A percentile compares a stretch with the other conserved stretches of the same genome.
Conservation (phyloP, 1,140 invertebrate species). For the Tetramorium parvispinum region DNA sequence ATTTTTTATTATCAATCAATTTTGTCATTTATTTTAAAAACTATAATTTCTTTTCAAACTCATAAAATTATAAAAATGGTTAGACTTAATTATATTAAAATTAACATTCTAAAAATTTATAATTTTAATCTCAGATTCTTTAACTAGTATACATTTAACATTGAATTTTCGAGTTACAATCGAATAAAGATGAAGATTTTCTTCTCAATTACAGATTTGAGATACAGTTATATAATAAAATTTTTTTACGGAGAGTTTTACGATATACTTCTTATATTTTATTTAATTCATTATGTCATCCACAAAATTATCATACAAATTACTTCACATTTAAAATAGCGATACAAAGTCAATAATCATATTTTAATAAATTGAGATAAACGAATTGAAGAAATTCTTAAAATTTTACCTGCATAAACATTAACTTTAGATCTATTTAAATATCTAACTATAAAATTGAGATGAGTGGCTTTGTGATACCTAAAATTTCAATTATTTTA, state of each 20-base stretch:
- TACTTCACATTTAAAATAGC: neutral
- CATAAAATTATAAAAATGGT: neutral
- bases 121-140: neutral
- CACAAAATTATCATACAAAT: neutral
- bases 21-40: neutral
- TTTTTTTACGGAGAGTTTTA: neutral
- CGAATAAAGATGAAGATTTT: neutral
- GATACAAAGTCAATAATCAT: slow-evolving; percentile 1
- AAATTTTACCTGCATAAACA: neutral
- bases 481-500: neutral
- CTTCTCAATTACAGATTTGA: neutral
- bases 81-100: neutral
- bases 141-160: neutral
- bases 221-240: slow-evolving; percentile 3
- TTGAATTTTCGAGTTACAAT: neutral
- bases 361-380: neutral
- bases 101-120: neutral
- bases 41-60: neutral
- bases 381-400: neutral
- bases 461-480: neutral
- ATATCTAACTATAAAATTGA: neutral
- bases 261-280: neutral
- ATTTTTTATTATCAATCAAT: neutral
- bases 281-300: neutral
- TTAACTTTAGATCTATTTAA: neutral